Evolutionary conservation across 2,113 vertebrate species (phyloP).

Genomic region (Hemichromis elongatus): DNA sequence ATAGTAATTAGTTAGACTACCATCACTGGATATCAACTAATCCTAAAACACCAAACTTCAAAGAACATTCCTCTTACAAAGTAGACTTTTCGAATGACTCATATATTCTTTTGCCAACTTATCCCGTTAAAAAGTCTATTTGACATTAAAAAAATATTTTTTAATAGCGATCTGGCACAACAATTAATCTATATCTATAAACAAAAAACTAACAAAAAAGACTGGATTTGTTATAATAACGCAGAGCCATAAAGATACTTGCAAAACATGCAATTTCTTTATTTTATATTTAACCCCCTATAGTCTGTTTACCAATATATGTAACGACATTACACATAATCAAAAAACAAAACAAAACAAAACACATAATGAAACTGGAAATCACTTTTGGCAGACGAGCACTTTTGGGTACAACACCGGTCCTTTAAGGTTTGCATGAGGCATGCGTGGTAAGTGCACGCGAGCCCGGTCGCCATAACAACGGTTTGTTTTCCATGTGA

Average conservation of each 20-base stretch:
- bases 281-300: not conserved
- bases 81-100: not conserved
- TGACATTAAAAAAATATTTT: not conserved
- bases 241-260: not conserved
- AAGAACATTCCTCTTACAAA: not conserved
- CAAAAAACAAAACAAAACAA: not conserved
- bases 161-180: not conserved
- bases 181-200: too few species aligned
- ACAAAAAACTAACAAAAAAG: too few species aligned
- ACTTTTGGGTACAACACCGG: not conserved
- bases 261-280: not conserved
- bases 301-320: not conserved
- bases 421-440: slow-evolving; percentile 1
- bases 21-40: too few species aligned
- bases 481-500: slow-evolving; percentile 42
- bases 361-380: not conserved
- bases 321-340: not conserved
- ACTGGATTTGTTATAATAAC: not conserved
- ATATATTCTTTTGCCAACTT: not conserved
- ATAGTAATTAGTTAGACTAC: too few species aligned
- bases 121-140: not conserved
- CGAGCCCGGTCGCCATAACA: slow-evolving; percentile 57
- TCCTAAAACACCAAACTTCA: too few species aligned
- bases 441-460: not conserved
- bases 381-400: not conserved